phyloP scores from a whole-genome alignment of 2,113 vertebrate species.

The Laticauda laticaudata region DNA sequence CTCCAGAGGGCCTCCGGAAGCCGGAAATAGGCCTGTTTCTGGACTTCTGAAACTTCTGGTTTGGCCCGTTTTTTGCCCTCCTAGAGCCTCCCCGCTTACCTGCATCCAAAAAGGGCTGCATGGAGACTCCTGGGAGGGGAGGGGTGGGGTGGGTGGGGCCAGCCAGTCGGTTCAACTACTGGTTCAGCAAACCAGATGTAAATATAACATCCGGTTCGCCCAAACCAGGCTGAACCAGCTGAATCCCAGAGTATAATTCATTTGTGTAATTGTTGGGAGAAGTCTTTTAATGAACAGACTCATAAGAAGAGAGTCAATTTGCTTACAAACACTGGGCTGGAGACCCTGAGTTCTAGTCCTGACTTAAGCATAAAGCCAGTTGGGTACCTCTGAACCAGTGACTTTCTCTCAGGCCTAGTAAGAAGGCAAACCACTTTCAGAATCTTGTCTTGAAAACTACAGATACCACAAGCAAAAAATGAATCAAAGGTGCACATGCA shows the following conservation, averaged over 20 bases:
- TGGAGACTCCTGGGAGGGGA: too few relatives aligned
- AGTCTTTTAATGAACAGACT: slow-evolving; percentile 49
- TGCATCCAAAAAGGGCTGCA: too few relatives aligned
- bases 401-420: neutral
- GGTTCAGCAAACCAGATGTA: too few relatives aligned
- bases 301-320: slow-evolving; percentile 15
- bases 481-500: neutral
- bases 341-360: neutral
- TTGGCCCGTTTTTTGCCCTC: too few relatives aligned
- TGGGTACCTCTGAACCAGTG: neutral
- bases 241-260: slow-evolving; percentile 10
- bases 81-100: too few relatives aligned
- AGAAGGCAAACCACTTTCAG: neutral
- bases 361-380: neutral
- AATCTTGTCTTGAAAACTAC: neutral
- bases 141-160: accelerated
- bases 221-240: too few relatives aligned
- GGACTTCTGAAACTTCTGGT: too few relatives aligned
- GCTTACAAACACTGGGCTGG: neutral
- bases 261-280: slow-evolving; percentile 24
- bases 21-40: too few relatives aligned
- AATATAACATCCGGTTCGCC: too few relatives aligned
- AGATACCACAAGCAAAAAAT: neutral
- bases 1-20: too few relatives aligned
- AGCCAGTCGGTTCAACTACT: too few relatives aligned